Conservation (phyloP, 2,797 vertebrate genomes). For the Mustela erminea region DNA sequence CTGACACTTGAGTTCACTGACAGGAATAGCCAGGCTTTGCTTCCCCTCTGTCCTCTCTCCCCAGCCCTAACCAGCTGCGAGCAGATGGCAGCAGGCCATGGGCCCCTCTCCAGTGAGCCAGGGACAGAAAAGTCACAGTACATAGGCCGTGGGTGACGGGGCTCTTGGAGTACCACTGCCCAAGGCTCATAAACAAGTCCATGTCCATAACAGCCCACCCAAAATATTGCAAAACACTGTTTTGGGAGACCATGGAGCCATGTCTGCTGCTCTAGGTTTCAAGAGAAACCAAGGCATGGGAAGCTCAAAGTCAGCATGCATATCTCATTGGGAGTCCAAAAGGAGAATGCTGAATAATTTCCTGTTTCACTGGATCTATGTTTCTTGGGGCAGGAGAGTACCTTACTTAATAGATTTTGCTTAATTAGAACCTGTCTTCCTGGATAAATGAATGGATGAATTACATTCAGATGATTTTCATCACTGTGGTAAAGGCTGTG, state of each 20-base stretch:
- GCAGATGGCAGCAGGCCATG: background rate
- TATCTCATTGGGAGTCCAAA: background rate
- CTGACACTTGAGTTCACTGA: slow-evolving; percentile 44
- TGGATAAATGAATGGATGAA: background rate
- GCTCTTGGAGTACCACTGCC: background rate
- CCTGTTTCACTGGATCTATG: background rate
- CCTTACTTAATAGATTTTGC: background rate
- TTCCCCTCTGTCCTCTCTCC: background rate
- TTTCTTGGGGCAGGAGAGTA: background rate
- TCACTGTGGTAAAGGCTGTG: background rate
- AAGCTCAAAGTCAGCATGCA: background rate
- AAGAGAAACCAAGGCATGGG: background rate
- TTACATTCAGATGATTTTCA: background rate
- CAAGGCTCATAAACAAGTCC: background rate
- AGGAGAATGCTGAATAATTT: background rate
- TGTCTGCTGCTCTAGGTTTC: background rate
- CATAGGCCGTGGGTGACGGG: background rate
- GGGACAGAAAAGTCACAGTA: background rate
- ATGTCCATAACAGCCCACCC: fast-evolving
- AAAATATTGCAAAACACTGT: background rate
- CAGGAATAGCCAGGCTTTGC: background rate
- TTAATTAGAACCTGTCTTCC: background rate
- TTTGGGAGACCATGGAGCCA: background rate
- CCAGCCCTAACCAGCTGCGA: slow-evolving; percentile 25
- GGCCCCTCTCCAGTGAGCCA: background rate